Conservation (phyloP, 2,888 invertebrate genomes). For the Ophioninae sp. region DNA sequence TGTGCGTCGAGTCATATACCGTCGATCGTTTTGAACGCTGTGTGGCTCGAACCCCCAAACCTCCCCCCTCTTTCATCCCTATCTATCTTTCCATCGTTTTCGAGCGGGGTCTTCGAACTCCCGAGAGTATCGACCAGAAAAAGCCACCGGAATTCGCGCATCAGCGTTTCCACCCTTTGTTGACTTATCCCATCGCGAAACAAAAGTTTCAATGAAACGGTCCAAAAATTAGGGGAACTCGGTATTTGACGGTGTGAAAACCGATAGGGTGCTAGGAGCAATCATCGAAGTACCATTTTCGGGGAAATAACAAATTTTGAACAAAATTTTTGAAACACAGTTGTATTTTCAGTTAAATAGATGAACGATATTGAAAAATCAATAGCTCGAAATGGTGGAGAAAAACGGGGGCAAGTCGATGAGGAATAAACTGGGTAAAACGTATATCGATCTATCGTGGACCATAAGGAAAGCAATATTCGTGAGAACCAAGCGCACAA, state of each 20-base stretch:
- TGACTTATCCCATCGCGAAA: too few species aligned
- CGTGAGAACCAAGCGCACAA: too few species aligned
- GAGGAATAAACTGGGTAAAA: constrained; percentile 25
- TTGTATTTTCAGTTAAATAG: constrained; percentile 78
- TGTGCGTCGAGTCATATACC: constrained; percentile 37
- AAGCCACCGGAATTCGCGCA: constrained; percentile 8
- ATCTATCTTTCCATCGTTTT: constrained; percentile 37
- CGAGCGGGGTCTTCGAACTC: constrained; percentile 35
- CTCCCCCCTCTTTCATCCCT: neutral
- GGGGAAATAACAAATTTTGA: too few species aligned
- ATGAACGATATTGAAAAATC: constrained; percentile 73
- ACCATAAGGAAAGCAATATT: neutral
- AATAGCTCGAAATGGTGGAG: neutral
- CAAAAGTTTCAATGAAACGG: too few species aligned
- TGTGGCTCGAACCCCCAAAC: neutral
- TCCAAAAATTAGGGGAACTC: neutral
- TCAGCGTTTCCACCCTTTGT: too few species aligned
- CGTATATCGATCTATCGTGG: constrained; percentile 24
- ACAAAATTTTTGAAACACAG: too few species aligned
- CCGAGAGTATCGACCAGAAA: constrained; percentile 46
- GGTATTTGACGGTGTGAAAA: too few species aligned
- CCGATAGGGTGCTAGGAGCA: neutral
- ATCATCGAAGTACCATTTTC: neutral
- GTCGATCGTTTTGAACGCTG: constrained; percentile 33
- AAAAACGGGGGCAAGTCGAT: neutral